A percentile compares a stretch with the other conserved stretches of the same genome.
Conservation (phyloP, 2,888 invertebrate species). For the Trileptium ribeirensis region DNA sequence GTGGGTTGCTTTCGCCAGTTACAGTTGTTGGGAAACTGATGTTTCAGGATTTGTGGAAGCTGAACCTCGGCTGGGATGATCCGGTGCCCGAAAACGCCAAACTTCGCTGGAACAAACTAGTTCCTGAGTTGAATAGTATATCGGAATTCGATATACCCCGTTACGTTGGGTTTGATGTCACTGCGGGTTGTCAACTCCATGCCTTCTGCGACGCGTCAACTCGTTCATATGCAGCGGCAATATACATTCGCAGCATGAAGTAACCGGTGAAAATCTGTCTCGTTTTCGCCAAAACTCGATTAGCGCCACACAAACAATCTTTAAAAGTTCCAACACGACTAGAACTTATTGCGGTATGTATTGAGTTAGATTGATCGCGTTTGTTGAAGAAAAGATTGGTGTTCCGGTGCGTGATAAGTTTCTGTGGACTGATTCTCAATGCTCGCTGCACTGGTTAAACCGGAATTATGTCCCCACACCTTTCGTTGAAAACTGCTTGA, state of each 20-base stretch:
- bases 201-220: background rate
- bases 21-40: background rate
- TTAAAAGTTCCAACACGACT: background rate
- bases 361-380: background rate
- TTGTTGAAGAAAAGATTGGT: background rate
- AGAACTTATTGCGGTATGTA: background rate
- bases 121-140: background rate
- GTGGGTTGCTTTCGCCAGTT: background rate
- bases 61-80: conserved; percentile 16
- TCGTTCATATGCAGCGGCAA: background rate
- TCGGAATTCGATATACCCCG: background rate
- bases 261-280: background rate
- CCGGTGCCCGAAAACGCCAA: background rate
- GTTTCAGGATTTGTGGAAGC: conserved; percentile 7
- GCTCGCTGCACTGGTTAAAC: background rate
- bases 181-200: background rate
- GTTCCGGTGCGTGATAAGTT: background rate
- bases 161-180: background rate
- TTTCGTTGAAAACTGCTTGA: background rate
- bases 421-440: conserved; percentile 2
- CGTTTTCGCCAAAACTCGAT: background rate
- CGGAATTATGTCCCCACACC: background rate
- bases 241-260: background rate
- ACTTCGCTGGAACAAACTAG: background rate
- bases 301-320: background rate